phyloP scores from a whole-genome alignment of 2,797 vertebrate genomes.

The Alosa sapidissima region DNA sequence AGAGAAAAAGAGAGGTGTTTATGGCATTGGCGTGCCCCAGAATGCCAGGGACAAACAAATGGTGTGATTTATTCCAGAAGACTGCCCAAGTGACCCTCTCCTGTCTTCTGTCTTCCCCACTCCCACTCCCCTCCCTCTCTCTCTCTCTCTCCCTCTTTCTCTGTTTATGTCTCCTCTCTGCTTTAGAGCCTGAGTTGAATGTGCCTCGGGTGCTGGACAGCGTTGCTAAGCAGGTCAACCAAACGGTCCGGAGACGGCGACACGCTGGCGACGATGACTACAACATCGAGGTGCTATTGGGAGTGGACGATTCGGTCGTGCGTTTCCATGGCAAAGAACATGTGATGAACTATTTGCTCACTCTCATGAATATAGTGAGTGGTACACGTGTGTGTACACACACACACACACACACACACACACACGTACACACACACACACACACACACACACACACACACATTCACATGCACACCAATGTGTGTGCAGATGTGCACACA shows the following conservation, averaged over 20 bases:
- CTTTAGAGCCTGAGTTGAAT: slow-evolving; percentile 68
- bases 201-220: slow-evolving; percentile 69
- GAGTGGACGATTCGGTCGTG: slow-evolving; percentile 95
- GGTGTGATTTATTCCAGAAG: slow-evolving; percentile 13
- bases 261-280: slow-evolving; percentile 83
- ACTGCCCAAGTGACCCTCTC: not conserved
- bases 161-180: slow-evolving; percentile 6
- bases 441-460: not conserved
- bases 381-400: not conserved
- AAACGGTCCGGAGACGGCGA: slow-evolving; percentile 72
- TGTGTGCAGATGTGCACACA: not conserved
- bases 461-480: too few relatives aligned
- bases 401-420: not conserved
- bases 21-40: not conserved
- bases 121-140: not conserved
- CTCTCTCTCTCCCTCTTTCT: not conserved
- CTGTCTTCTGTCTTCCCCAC: not conserved
- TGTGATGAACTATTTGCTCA: slow-evolving; percentile 97
- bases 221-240: slow-evolving; percentile 77
- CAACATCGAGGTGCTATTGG: slow-evolving; percentile 96
- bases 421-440: not conserved
- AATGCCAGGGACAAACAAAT: slow-evolving; percentile 2
- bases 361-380: slow-evolving; percentile 99
- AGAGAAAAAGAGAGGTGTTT: not conserved
- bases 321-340: slow-evolving; percentile 98